Evolutionary conservation across 2,888 invertebrate species (phyloP), one percentile per base, ranked within the genome.

Genomic region (Loripinus fragilis): DNA sequence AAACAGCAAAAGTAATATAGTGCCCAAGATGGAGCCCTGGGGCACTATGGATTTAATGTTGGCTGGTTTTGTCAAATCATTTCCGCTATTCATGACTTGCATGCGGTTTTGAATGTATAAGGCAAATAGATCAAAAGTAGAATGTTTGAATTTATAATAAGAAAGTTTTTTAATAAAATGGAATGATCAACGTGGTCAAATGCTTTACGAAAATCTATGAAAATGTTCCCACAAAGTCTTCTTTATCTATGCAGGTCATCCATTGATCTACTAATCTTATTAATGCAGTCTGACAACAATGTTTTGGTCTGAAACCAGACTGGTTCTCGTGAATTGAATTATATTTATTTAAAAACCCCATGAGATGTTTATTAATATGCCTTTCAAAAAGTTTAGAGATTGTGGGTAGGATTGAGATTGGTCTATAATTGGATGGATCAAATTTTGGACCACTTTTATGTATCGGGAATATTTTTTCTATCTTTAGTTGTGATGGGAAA

Each of bases 351-450:
- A n/a, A n/a, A n/a, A n/a, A n/a, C n/a, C n/a, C n/a, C n/a, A n/a
- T n/a, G n/a, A n/a, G n/a, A n/a, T n/a, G n/a, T n/a, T n/a, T n/a
- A n/a, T n/a, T n/a, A n/a, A n/a, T n/a, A n/a, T n/a, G n/a, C n/a
- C n/a, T n/a, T n/a, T n/a, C n/a, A n/a, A n/a, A n/a, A n/a, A n/a
- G n/a, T n/a, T n/a, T n/a, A n/a, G n/a, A n/a, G n/a, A n/a, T n/a
- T n/a, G n/a, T n/a, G n/a, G n/a, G n/a, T n/a, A n/a, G n/a, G n/a
- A n/a, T n/a, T n/a, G n/a, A n/a, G n/a, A n/a, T n/a, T n/a, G n/a
- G n/a, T n/a, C n/a, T n/a, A n/a, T n/a, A n/a, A n/a, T n/a, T 48
- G 17, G 48, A 48, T 48, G 48, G 48, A 48, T 48, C 48, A 48
- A 20, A 15, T 17, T n/a, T n/a, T n/a, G n/a, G n/a, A n/a, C n/a